Conservation (phyloP, 2,888 invertebrate genomes). For the Agriopis aurantiaria region DNA sequence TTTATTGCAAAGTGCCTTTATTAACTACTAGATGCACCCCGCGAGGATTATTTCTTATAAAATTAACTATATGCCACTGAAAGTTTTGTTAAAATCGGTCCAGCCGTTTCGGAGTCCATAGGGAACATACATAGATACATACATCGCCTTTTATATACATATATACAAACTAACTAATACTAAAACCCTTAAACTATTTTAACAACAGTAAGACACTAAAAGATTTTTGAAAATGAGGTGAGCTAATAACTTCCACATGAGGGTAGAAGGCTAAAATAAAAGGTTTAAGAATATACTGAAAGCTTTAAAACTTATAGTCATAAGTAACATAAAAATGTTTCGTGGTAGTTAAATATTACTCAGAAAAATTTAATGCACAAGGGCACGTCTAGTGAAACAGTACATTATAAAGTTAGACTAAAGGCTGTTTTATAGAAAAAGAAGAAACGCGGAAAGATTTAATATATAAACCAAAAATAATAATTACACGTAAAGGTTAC, state of each 20-base stretch:
- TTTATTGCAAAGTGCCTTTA: too few relatives aligned
- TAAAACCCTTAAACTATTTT: too few relatives aligned
- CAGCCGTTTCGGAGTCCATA: too few relatives aligned
- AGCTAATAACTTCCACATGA: conserved; percentile 7
- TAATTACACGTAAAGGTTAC: conserved; percentile 5
- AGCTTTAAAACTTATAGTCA: background rate
- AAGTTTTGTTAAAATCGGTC: too few relatives aligned
- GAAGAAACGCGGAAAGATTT: conserved; percentile 25
- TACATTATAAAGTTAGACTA: conserved; percentile 46
- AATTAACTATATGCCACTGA: too few relatives aligned
- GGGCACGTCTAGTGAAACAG: conserved; percentile 48
- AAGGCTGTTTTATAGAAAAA: conserved; percentile 36
- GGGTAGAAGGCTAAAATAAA: background rate
- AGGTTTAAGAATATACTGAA: background rate
- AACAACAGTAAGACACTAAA: too few relatives aligned
- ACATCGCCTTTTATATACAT: too few relatives aligned
- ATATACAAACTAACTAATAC: too few relatives aligned
- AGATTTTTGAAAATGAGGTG: too few relatives aligned
- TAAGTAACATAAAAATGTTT: conserved; percentile 33
- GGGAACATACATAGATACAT: too few relatives aligned
- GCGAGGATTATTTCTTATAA: too few relatives aligned
- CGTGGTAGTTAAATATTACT: conserved; percentile 47
- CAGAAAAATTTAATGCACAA: conserved; percentile 54
- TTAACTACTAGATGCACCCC: too few relatives aligned
- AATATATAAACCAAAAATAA: conserved; percentile 8